These are phyloP conservation scores for Maniola jurtina DNA, from an alignment of 1,140 invertebrate genomes.

Conservation along the genomic window DNA sequence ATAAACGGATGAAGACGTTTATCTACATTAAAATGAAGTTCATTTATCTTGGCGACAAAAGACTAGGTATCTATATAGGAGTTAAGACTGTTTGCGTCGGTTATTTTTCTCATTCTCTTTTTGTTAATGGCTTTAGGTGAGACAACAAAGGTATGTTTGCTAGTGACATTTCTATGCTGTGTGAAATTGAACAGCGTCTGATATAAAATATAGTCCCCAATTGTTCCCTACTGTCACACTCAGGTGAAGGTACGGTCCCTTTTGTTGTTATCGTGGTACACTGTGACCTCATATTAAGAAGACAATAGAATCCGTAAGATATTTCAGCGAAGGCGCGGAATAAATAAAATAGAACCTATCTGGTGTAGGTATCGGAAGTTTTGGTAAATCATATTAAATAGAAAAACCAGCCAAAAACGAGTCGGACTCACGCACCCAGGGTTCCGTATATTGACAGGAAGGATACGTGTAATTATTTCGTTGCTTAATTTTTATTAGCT, in stretches of 20 bases:
- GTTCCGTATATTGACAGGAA: too few species aligned
- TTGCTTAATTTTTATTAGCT: too few species aligned
- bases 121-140: neutral
- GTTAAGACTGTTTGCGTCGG: too few species aligned
- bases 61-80: neutral
- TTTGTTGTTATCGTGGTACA: neutral
- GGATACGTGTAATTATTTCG: too few species aligned
- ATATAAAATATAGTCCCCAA: slow-evolving; percentile 3
- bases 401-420: too few species aligned
- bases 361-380: too few species aligned
- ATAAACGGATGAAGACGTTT: too few species aligned
- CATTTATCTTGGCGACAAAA: neutral
- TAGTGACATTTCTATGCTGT: slow-evolving; percentile 11
- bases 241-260: neutral
- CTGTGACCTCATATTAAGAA: neutral
- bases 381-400: too few species aligned
- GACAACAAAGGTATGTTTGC: neutral
- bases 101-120: neutral
- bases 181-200: slow-evolving; percentile 9
- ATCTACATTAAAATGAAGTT: too few species aligned
- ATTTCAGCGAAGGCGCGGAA: too few species aligned
- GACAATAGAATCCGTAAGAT: neutral
- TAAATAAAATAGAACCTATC: too few species aligned
- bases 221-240: slow-evolving; percentile 17
- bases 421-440: too few species aligned